phyloP scores from a whole-genome alignment of 2,888 invertebrate species.

The Copidosoma aretas region DNA sequence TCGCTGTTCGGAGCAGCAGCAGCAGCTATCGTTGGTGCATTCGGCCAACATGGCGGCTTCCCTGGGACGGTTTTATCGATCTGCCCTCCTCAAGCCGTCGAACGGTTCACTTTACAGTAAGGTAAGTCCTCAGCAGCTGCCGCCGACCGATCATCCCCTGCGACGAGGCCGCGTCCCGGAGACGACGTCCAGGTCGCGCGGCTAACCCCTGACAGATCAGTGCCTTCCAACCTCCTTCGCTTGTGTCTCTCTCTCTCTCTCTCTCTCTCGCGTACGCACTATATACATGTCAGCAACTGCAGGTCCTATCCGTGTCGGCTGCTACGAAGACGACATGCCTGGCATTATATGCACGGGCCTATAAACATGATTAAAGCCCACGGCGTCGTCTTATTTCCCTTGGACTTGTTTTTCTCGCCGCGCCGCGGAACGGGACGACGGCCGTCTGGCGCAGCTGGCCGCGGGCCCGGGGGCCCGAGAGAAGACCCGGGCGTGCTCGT shows the following conservation, averaged over 20 bases:
- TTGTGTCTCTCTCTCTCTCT: neutral
- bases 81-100: slow-evolving; percentile 80
- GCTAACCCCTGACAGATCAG: neutral
- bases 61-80: slow-evolving; percentile 82
- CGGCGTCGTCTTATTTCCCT: no score
- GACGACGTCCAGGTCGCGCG: neutral
- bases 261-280: neutral
- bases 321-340: slow-evolving; percentile 46
- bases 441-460: slow-evolving; percentile 29
- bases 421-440: no score
- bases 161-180: neutral
- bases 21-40: slow-evolving; percentile 42
- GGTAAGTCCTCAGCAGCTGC: slow-evolving; percentile 65
- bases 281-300: neutral
- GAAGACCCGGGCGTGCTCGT: neutral
- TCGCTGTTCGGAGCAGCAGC: no score
- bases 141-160: neutral
- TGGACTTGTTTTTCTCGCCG: no score
- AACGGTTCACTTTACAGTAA: slow-evolving; percentile 73
- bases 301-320: slow-evolving; percentile 51
- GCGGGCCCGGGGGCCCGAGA: neutral
- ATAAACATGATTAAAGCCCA: neutral
- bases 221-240: neutral
- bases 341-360: neutral
- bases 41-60: slow-evolving; percentile 84